Evolutionary conservation across 92 coral and sea anemone species (phyloP), one percentile per base, ranked within the genome.

Genomic region (Nematostella vectensis): DNA sequence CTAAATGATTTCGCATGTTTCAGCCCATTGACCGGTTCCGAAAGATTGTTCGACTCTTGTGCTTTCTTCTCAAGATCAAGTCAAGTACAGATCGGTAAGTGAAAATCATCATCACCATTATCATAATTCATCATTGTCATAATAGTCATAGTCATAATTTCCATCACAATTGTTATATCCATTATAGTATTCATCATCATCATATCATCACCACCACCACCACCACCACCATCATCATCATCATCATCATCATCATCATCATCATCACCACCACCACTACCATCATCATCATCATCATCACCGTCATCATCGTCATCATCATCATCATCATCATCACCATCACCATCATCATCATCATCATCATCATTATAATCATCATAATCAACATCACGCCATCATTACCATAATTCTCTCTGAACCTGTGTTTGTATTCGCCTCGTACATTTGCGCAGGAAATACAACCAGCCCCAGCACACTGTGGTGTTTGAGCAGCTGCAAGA

Each of bases 1-100:
- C n/a, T n/a, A n/a, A n/a, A n/a, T n/a, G n/a, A n/a, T n/a, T n/a
- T n/a, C 15, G 6, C 40, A 6, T 33, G 6, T 33, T 15, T 4
- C 69, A 83, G 85, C 96, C 96, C 1, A 70, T 88, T 30, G 87
- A 88, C 33, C 73, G 84, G 54, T 88, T 88, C 47, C 89, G 85
- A 23, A 78, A 76, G 43, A 70, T 78, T 36, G 96, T 79, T 48
- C 96, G 83, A 24, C 74, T 83, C 28, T 55, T 88, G 48, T 64
- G 75, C 25, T 83, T 88, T 37, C 67, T 88, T 38, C 56, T 82
- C 17, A 88, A 79, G 54, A 57, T 88, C 54, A 88, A 88, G 68
- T 65, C 77, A 17, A 77, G 87, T 6, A 76, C 74, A 48, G 89
- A 88, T 63, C 82, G 96, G 96, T 88, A 67, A 52, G 64, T 1